Percentiles rank a stretch among this genome's conserved stretches.
phyloP scores from a whole-genome alignment of 2,888 invertebrate species.

The Leptogaster cylindrica region DNA sequence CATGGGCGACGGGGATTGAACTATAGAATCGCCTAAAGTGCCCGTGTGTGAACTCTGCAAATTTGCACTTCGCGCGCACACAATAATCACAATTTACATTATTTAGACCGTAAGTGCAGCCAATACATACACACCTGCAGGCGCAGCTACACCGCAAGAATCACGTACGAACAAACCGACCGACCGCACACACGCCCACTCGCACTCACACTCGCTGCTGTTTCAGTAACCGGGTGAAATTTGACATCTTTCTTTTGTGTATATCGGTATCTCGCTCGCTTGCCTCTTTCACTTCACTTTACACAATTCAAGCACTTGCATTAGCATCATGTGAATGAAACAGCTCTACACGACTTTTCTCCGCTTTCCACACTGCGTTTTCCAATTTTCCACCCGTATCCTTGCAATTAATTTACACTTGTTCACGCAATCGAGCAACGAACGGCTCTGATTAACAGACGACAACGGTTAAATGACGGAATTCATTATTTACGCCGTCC shows the following conservation, averaged over 20 bases:
- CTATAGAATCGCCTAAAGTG: background rate
- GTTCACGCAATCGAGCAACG: no score
- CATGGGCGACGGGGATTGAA: background rate
- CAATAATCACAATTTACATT: no score
- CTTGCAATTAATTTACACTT: background rate
- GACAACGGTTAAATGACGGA: background rate
- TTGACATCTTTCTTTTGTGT: constrained; percentile 20
- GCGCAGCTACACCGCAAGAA: background rate
- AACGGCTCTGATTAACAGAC: background rate
- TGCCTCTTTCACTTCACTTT: background rate
- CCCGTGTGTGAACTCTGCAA: background rate
- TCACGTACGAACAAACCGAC: constrained; percentile 4
- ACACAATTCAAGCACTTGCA: background rate
- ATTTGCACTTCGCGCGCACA: background rate
- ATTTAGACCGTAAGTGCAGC: constrained; percentile 17
- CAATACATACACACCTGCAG: constrained; percentile 24
- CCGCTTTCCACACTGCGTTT: background rate
- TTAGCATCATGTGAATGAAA: constrained; percentile 24
- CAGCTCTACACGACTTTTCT: constrained; percentile 14
- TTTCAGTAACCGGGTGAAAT: constrained; percentile 34
- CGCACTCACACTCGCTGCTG: constrained; percentile 21
- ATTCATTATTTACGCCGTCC: background rate
- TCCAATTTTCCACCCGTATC: background rate
- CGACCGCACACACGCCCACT: background rate
- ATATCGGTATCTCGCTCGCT: constrained; percentile 7